Conservation (phyloP, 30 jellyfish, hydroid and myxozoan species). For the Sanderia malayensis region DNA sequence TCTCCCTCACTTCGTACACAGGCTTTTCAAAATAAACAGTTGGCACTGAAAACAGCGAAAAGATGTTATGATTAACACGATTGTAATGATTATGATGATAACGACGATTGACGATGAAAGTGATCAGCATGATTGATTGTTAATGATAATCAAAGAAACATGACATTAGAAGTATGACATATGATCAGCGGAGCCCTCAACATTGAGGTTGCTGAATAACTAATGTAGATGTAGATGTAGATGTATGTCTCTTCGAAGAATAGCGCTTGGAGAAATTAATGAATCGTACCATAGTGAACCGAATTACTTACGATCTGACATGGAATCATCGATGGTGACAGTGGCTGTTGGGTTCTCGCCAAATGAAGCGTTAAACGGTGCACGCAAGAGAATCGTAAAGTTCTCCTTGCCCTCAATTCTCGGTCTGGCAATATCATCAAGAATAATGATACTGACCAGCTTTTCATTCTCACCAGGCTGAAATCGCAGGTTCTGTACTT, state of each 20-base stretch:
- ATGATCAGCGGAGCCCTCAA: no score
- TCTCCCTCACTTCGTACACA: slow-evolving; percentile 58
- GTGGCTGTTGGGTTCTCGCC: slow-evolving; percentile 71
- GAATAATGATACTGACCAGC: slow-evolving; percentile 57
- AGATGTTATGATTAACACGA: no score
- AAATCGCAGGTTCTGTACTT: slow-evolving; percentile 63
- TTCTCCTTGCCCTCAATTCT: slow-evolving; percentile 84
- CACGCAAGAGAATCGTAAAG: slow-evolving; percentile 70
- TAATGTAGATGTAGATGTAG: no score
- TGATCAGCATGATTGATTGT: no score
- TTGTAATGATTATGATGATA: no score
- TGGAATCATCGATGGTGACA: slow-evolving; percentile 84
- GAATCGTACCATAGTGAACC: no score
- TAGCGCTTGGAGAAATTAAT: no score
- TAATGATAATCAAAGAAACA: no score
- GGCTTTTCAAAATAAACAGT: slow-evolving; percentile 65
- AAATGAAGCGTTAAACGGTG: slow-evolving; percentile 74
- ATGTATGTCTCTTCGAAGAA: no score
- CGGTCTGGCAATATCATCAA: slow-evolving; percentile 92
- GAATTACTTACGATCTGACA: slow-evolving; percentile 80
- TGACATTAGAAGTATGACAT: no score
- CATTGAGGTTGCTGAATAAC: no score
- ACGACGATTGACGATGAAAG: no score
- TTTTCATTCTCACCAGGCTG: slow-evolving; percentile 69
- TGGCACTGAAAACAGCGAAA: slow-evolving; percentile 87